These are phyloP conservation scores for Montipora efflorescens DNA, from an alignment of 64 coral and sea anemone species.

Conservation along the genomic window DNA sequence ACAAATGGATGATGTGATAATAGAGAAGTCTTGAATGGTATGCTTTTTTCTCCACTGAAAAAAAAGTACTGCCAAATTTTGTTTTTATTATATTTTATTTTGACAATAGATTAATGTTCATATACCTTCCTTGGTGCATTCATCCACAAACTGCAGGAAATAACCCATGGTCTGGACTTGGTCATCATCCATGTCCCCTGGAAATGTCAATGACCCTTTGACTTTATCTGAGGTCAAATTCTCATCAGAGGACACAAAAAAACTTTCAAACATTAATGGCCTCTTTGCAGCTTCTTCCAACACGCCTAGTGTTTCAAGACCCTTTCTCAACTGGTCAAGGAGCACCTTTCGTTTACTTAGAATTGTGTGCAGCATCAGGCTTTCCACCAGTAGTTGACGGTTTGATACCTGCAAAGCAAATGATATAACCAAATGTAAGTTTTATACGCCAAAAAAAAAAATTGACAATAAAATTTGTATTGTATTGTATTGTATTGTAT, in stretches of 20 bases:
- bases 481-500: neutral
- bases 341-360: conserved; percentile 42
- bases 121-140: conserved; percentile 20
- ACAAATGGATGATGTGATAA: neutral
- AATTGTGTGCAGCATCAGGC: conserved; percentile 61
- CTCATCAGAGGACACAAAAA: neutral
- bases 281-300: conserved; percentile 37
- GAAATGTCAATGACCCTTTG: neutral
- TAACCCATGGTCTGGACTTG: conserved; percentile 20
- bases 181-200: neutral
- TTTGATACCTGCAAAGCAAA: conserved; percentile 22
- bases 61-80: neutral
- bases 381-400: conserved; percentile 43
- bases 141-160: conserved; percentile 55
- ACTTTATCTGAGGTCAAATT: conserved; percentile 16
- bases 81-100: neutral
- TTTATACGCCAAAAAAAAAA: neutral
- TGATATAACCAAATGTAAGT: neutral
- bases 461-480: neutral
- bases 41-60: neutral
- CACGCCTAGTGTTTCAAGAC: conserved; percentile 44
- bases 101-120: neutral
- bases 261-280: conserved; percentile 48
- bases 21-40: neutral
- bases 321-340: conserved; percentile 61